Evolutionary conservation across 1,140 invertebrate genomes (phyloP).

Genomic region (Ooceraea biroi): DNA sequence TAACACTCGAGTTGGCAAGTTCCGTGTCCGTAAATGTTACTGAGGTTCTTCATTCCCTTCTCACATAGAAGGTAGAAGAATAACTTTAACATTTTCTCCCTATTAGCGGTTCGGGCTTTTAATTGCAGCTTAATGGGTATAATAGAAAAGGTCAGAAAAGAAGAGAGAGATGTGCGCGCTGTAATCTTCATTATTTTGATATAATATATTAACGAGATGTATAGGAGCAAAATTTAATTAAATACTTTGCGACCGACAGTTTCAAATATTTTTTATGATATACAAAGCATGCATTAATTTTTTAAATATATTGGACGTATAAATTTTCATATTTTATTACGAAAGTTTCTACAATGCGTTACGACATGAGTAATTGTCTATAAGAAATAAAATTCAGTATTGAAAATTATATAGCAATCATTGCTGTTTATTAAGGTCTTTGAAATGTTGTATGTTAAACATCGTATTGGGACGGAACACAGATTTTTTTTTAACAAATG

Average conservation of each 20-base stretch:
- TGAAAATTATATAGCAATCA: background rate
- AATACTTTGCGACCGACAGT: constrained; percentile 27
- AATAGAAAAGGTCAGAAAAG: background rate
- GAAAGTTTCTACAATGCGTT: background rate
- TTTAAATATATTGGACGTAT: background rate
- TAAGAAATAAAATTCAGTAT: background rate
- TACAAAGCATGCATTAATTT: background rate
- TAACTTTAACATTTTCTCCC: background rate
- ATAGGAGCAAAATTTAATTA: constrained; percentile 14
- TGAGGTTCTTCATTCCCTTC: background rate
- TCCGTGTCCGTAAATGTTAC: background rate
- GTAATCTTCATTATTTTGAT: background rate
- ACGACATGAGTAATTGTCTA: no score
- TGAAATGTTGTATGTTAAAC: constrained; percentile 24
- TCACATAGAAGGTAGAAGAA: background rate
- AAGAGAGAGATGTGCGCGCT: background rate
- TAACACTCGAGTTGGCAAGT: constrained; percentile 22
- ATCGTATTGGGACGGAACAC: background rate
- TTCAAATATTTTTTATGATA: background rate
- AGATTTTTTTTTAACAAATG: constrained; percentile 26
- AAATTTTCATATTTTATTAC: constrained; percentile 17
- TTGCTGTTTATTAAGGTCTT: background rate
- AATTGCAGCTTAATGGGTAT: constrained; percentile 18
- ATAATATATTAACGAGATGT: constrained; percentile 45
- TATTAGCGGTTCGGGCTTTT: background rate